These are phyloP conservation scores for Drosophila suzukii DNA, from an alignment of 1,140 invertebrate species.

Conservation along the genomic window DNA sequence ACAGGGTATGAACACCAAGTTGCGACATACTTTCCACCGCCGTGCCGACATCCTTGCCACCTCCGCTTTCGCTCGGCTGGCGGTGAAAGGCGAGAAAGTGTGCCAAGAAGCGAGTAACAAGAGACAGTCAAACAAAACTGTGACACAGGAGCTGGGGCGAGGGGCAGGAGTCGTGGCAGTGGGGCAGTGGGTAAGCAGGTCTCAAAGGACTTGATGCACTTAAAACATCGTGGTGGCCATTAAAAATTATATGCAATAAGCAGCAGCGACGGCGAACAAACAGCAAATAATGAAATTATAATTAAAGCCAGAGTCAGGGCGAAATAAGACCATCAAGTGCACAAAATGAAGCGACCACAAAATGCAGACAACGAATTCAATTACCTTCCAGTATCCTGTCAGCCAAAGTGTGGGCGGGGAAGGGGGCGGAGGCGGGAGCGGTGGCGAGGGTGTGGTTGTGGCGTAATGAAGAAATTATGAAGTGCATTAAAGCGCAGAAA, in stretches of 20 bases:
- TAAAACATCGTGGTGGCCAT: constrained; percentile 66
- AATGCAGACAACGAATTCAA: constrained; percentile 75
- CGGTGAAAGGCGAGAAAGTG: constrained; percentile 62
- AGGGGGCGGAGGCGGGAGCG: too few relatives aligned
- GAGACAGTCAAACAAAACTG: constrained; percentile 42
- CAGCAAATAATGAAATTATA: constrained; percentile 75
- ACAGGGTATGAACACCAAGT: constrained; percentile 18
- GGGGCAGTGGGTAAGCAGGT: constrained; percentile 17
- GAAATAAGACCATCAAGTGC: constrained; percentile 53
- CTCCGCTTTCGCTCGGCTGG: constrained; percentile 46
- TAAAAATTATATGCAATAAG: constrained; percentile 67
- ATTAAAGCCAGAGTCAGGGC: constrained; percentile 54
- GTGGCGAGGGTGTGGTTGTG: constrained; percentile 8
- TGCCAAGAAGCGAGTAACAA: constrained; percentile 50
- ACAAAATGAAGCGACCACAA: constrained; percentile 73
- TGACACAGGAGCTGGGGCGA: constrained; percentile 7
- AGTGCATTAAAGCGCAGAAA: constrained; percentile 64
- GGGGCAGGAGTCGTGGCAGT: neutral
- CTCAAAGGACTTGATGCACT: constrained; percentile 58
- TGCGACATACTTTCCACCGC: constrained; percentile 35
- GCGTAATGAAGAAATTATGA: constrained; percentile 76
- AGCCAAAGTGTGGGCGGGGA: neutral
- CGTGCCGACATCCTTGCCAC: constrained; percentile 38
- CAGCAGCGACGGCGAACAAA: constrained; percentile 46
- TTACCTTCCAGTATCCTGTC: constrained; percentile 33